Conservation (phyloP, 2,797 vertebrate species). For the Platalea minor region DNA sequence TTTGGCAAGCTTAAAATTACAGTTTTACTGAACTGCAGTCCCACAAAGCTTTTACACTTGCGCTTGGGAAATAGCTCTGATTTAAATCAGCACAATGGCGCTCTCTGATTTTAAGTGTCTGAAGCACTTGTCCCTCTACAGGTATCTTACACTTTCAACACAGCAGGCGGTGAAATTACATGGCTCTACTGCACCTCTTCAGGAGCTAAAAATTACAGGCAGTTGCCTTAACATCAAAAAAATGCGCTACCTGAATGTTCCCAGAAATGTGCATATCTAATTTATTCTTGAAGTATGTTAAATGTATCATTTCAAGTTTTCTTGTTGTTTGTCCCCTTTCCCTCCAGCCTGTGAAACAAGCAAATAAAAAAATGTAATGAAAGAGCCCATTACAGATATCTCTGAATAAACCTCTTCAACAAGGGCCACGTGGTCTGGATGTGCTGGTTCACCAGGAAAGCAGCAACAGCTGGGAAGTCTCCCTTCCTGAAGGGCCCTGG, state of each 20-base stretch:
- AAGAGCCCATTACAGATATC: background rate
- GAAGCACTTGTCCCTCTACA: background rate
- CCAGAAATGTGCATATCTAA: background rate
- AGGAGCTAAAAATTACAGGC: background rate
- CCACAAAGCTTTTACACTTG: background rate
- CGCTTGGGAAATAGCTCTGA: background rate
- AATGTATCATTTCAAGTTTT: background rate
- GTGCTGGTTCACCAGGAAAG: background rate
- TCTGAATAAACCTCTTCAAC: background rate
- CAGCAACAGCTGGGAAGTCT: background rate
- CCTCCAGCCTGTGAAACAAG: background rate
- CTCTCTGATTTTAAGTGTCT: background rate
- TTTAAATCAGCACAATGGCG: background rate
- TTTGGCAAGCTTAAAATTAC: background rate
- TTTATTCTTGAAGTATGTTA: background rate
- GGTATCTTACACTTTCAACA: background rate
- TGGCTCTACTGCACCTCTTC: background rate
- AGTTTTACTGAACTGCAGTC: background rate
- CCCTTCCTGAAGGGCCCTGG: background rate
- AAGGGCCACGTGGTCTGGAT: background rate
- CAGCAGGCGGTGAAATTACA: background rate
- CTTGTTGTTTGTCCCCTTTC: background rate
- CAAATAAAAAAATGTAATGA: background rate
- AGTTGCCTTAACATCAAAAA: background rate
- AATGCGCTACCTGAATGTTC: background rate